A percentile compares a stretch with the other conserved stretches of the same genome.
phyloP scores from a whole-genome alignment of 1,140 invertebrate genomes.

The Scaptomyza graminum region DNA sequence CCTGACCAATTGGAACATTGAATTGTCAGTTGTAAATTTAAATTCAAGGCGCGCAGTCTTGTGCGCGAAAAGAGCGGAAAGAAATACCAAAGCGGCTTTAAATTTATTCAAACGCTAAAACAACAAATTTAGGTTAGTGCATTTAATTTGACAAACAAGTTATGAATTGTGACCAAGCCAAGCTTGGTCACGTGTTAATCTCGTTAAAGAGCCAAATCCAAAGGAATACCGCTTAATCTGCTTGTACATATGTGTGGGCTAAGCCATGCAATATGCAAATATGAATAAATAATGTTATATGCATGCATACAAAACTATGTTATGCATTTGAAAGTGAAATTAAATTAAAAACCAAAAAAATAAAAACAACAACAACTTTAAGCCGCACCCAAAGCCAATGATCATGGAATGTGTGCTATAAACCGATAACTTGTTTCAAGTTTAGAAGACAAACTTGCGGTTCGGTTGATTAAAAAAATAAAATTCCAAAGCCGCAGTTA shows the following conservation, averaged over 20 bases:
- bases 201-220: not conserved
- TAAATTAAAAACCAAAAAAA: constrained; percentile 28
- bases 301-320: constrained; percentile 29
- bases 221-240: not conserved
- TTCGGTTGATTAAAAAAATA: constrained; percentile 29
- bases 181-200: constrained; percentile 27
- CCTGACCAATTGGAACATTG: constrained; percentile 40
- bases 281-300: not conserved
- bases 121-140: constrained; percentile 68
- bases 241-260: constrained; percentile 24
- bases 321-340: constrained; percentile 56
- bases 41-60: constrained; percentile 41
- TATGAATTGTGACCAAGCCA: constrained; percentile 31
- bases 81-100: constrained; percentile 15
- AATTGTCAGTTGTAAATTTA: constrained; percentile 45
- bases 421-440: constrained; percentile 51
- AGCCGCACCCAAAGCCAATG: constrained; percentile 35
- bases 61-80: constrained; percentile 10
- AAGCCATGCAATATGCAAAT: constrained; percentile 22
- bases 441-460: constrained; percentile 43
- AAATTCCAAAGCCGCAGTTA: constrained; percentile 55
- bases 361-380: not conserved
- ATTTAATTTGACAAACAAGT: constrained; percentile 60
- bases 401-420: constrained; percentile 42
- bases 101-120: constrained; percentile 41